Evolutionary conservation across 2,797 vertebrate species (phyloP).

Genomic region (Prunella strophiata): DNA sequence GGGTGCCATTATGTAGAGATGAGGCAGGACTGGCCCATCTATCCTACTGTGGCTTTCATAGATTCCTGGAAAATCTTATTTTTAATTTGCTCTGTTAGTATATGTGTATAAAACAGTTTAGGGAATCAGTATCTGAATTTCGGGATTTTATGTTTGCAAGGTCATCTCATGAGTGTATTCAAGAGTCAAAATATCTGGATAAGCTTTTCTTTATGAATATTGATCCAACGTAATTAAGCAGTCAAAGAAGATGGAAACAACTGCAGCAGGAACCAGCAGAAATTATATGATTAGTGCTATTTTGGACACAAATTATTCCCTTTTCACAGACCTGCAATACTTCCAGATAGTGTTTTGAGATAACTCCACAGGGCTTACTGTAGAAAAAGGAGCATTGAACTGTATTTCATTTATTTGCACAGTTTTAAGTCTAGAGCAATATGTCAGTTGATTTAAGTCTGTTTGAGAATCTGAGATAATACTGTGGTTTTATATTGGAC

Average conservation of each 20-base stretch:
- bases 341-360: neutral
- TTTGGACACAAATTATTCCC: neutral
- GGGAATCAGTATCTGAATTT: neutral
- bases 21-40: neutral
- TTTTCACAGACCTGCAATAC: neutral
- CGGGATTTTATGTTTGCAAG: neutral
- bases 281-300: neutral
- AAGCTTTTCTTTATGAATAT: neutral
- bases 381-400: neutral
- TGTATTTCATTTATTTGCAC: neutral
- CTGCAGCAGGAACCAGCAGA: neutral
- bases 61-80: neutral
- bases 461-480: neutral
- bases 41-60: neutral
- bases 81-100: neutral
- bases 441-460: neutral
- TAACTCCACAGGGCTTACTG: neutral
- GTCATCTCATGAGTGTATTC: no score
- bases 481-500: neutral
- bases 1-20: neutral
- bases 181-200: neutral
- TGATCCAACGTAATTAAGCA: neutral
- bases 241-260: neutral
- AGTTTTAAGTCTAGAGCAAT: neutral
- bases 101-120: neutral